Evolutionary conservation across 92 coral and sea anemone species (phyloP).

Genomic region (Epizoanthus rinbou): DNA sequence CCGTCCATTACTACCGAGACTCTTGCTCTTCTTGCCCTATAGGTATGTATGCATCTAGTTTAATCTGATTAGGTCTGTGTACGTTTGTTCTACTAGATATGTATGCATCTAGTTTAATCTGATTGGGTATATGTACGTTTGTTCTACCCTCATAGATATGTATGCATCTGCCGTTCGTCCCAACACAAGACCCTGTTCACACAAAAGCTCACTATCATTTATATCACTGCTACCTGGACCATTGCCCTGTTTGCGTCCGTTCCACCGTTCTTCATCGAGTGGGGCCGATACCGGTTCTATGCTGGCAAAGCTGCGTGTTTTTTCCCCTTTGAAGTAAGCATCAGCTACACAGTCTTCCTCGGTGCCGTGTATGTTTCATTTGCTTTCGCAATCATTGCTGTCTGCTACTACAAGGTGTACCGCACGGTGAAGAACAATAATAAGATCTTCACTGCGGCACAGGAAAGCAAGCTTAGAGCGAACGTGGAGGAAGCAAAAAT

Average conservation of each 20-base stretch:
- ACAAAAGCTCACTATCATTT: neutral
- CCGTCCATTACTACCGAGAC: no score
- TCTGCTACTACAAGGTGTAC: conserved; percentile 35
- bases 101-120: neutral
- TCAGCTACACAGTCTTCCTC: conserved; percentile 27
- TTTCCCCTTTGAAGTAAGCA: conserved; percentile 38
- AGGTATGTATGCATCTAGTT: neutral
- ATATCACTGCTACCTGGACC: conserved; percentile 26
- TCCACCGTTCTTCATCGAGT: conserved; percentile 28
- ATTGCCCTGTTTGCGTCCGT: conserved; percentile 34
- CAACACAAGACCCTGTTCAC: conserved; percentile 30
- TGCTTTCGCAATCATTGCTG: conserved; percentile 29
- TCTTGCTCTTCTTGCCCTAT: no score
- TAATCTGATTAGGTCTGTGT: neutral
- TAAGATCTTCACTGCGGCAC: conserved; percentile 17
- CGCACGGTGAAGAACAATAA: conserved; percentile 21
- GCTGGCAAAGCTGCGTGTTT: conserved; percentile 37
- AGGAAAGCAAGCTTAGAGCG: conserved; percentile 22
- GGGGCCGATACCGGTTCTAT: conserved; percentile 37
- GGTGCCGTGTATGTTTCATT: conserved; percentile 20
- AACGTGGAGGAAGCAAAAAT: conserved; percentile 43
- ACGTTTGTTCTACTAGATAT: neutral
- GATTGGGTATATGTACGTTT: neutral
- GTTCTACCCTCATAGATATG: conserved; percentile 5
- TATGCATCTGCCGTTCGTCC: conserved; percentile 34